phyloP scores from a whole-genome alignment of 1,140 invertebrate species.

The Nomia melanderi region DNA sequence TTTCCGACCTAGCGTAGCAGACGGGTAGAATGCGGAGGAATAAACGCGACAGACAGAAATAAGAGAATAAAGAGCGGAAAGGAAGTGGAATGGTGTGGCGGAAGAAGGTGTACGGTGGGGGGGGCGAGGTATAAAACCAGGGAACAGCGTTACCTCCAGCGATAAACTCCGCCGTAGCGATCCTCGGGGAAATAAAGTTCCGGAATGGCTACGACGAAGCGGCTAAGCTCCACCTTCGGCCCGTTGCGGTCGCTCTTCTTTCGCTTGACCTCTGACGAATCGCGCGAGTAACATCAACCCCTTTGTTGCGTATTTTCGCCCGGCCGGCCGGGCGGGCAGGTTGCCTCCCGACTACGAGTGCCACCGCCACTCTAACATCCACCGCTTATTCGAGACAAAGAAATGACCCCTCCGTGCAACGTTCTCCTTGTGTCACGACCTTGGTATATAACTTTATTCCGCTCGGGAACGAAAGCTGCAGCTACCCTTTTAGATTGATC shows the following conservation, averaged over 20 bases:
- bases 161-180: conserved; percentile 69
- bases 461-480: too few relatives aligned
- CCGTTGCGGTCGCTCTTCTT: conserved; percentile 29
- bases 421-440: too few relatives aligned
- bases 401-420: background rate
- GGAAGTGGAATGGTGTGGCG: background rate
- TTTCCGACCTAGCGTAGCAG: background rate
- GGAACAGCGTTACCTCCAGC: conserved; percentile 56
- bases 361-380: background rate
- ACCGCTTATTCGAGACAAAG: conserved; percentile 5
- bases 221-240: conserved; percentile 35
- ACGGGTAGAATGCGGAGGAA: background rate
- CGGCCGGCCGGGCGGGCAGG: too few relatives aligned
- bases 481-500: too few relatives aligned
- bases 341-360: background rate
- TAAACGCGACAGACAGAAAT: conserved; percentile 21
- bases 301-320: conserved; percentile 42
- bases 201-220: conserved; percentile 53
- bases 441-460: too few relatives aligned
- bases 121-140: conserved; percentile 32
- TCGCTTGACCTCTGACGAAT: conserved; percentile 60
- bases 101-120: conserved; percentile 11
- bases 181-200: conserved; percentile 73
- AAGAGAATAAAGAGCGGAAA: conserved; percentile 3
- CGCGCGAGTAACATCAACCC: conserved; percentile 37